A percentile compares a stretch with the other conserved stretches of the same genome.
phyloP scores from a whole-genome alignment of 2,888 invertebrate genomes.

The Notodonta ziczac region DNA sequence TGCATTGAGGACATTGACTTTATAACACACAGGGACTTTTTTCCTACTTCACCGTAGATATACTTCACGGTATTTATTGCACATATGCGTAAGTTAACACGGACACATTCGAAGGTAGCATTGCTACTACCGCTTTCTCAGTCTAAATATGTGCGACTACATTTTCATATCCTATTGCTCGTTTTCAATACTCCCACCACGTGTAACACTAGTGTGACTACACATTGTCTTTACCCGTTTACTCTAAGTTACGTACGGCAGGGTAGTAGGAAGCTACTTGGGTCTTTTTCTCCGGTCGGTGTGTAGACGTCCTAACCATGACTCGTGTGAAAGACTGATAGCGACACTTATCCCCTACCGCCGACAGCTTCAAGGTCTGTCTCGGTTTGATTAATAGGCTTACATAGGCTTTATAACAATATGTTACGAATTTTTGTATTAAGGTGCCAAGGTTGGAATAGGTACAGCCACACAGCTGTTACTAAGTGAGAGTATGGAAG shows the following conservation, averaged over 20 bases:
- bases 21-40: too few relatives aligned
- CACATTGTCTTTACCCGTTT: too few relatives aligned
- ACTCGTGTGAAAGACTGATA: conserved; percentile 1
- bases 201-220: neutral
- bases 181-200: neutral
- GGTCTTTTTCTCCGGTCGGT: neutral
- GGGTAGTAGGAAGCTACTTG: neutral
- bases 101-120: too few relatives aligned
- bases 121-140: too few relatives aligned
- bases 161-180: neutral
- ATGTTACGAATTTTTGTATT: conserved; percentile 1
- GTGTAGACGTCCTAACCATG: neutral
- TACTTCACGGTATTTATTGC: too few relatives aligned
- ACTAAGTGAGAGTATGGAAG: neutral
- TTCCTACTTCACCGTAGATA: too few relatives aligned
- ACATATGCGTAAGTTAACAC: too few relatives aligned
- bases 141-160: too few relatives aligned
- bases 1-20: neutral
- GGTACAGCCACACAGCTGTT: neutral
- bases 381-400: conserved; percentile 4
- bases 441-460: neutral
- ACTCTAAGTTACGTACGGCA: too few relatives aligned
- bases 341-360: neutral
- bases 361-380: neutral
- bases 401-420: conserved; percentile 1